Base-by-base conservation (phyloP, 2,888 invertebrate genomes). In the Chromoteleia sp. region DNA sequence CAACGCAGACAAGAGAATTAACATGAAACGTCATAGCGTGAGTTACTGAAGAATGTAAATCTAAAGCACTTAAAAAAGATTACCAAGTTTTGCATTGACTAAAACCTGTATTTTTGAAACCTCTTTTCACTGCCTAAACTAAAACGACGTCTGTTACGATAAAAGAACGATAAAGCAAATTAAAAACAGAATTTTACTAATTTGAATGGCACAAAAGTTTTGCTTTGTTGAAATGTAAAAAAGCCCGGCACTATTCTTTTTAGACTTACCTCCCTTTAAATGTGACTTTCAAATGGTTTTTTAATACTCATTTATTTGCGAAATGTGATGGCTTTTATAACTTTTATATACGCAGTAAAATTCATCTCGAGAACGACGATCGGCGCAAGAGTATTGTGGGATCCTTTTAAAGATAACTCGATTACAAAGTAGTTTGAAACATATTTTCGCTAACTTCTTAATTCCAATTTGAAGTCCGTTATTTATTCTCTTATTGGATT, bases 401-500 rank as follows among this genome's bases (percentile, higher is more conserved):
- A 54, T 45, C 45, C 74, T 61, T 74, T 63, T 56, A 63, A 74
- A 43, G 52, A 74, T 63, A 74, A 74, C 45, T 63, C 33, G 54
- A 54, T 74, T 74, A 63, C 33, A 63, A 74, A 74, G 25, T 56
- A 74, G 63, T 74, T 74, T 36, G n/a, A 74, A 74, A 74, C 74
- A 63, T 74, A 63, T 63, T 63, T 74, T 21, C 74, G 21, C 56
- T 63, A 74, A 63, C 63, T 74, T 63, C 56, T 63, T 74, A 56
- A 63, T 63, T 45, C 56, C 43, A 74, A 63, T 74, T 74, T 74
- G 56, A 63, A 63, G 41, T 56, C 36, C 63, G 63, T 74, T 74
- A 75, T 58, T 75, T 67, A 75, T 75, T 50, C 41, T 59, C 50
- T 67, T 75, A 67, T 67, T 67, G 8, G 41, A 19, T 59, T 67